These are phyloP conservation scores for Paramacrobiotus metropolitanus DNA, from an alignment of 1,140 invertebrate species.

Conservation along the genomic window DNA sequence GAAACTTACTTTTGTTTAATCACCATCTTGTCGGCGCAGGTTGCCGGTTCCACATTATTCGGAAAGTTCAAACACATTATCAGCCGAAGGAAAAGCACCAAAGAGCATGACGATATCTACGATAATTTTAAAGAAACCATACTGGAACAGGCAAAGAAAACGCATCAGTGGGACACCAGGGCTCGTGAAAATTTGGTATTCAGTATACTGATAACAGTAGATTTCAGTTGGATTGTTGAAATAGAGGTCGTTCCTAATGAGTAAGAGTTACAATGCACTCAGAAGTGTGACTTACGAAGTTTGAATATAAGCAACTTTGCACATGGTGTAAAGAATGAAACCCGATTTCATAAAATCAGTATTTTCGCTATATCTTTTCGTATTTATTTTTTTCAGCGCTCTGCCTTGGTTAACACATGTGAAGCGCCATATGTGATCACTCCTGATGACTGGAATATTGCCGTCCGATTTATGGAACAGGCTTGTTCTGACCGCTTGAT, in stretches of 20 bases:
- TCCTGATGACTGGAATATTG: constrained; percentile 1
- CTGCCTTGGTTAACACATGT: constrained; percentile 5
- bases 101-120: constrained; percentile 66
- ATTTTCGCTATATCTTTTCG: too few relatives aligned
- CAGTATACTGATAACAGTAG: background rate
- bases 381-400: constrained; percentile 5
- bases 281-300: too few relatives aligned
- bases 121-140: constrained; percentile 68
- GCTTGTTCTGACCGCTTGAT: background rate
- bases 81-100: constrained; percentile 38
- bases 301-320: too few relatives aligned
- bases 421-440: constrained; percentile 1
- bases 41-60: constrained; percentile 64
- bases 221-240: background rate
- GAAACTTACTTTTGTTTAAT: too few relatives aligned
- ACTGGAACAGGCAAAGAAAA: constrained; percentile 51
- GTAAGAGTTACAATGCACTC: too few relatives aligned
- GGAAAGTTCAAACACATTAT: constrained; percentile 61
- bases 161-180: constrained; percentile 83
- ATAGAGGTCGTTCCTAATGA: background rate
- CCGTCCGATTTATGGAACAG: background rate
- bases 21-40: constrained; percentile 18
- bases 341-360: too few relatives aligned
- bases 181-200: constrained; percentile 32
- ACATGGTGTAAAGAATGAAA: too few relatives aligned